These are phyloP conservation scores for Scophthalmus maximus DNA, from an alignment of 2,113 vertebrate genomes.

Conservation along the genomic window DNA sequence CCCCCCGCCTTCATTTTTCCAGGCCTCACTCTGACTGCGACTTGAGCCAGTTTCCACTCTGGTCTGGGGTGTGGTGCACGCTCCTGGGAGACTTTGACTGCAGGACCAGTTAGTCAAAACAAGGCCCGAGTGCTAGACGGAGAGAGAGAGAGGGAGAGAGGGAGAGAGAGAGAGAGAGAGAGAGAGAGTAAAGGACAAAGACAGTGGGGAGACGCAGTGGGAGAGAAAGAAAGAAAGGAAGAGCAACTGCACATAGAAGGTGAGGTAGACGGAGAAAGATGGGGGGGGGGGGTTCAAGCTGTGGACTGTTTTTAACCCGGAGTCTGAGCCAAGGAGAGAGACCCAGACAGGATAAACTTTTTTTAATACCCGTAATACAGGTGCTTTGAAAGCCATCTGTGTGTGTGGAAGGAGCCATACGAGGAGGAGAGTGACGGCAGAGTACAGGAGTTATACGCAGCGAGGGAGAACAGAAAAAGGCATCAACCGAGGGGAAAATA, in stretches of 20 bases:
- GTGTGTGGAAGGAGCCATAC: constrained; percentile 49
- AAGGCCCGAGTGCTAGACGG: constrained; percentile 70
- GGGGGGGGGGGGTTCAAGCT: constrained; percentile 15
- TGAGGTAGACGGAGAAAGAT: constrained; percentile 19
- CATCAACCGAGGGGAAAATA: background rate
- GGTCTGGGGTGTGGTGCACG: constrained; percentile 82
- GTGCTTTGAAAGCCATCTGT: constrained; percentile 75
- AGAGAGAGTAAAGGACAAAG: background rate
- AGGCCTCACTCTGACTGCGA: constrained; percentile 73
- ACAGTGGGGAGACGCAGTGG: constrained; percentile 7
- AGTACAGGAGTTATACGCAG: constrained; percentile 32
- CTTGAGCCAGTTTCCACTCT: constrained; percentile 83
- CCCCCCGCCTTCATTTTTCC: constrained; percentile 73
- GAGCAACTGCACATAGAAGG: constrained; percentile 15
- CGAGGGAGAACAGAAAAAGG: constrained; percentile 12
- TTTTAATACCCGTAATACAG: constrained; percentile 74
- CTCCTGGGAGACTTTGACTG: constrained; percentile 81
- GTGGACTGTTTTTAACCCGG: constrained; percentile 59
- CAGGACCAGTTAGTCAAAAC: constrained; percentile 83
- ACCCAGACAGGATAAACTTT: constrained; percentile 69
- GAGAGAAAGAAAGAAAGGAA: constrained; percentile 30
- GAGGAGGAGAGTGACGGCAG: constrained; percentile 44
- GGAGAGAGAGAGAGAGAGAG: constrained; percentile 4
- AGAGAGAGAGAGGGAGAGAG: constrained; percentile 29
- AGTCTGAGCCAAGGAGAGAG: constrained; percentile 60